Percentiles rank a stretch among this genome's conserved stretches.
These are phyloP conservation scores for Connochaetes taurinus DNA, from an alignment of 2,113 vertebrate genomes.

Conservation along the genomic window DNA sequence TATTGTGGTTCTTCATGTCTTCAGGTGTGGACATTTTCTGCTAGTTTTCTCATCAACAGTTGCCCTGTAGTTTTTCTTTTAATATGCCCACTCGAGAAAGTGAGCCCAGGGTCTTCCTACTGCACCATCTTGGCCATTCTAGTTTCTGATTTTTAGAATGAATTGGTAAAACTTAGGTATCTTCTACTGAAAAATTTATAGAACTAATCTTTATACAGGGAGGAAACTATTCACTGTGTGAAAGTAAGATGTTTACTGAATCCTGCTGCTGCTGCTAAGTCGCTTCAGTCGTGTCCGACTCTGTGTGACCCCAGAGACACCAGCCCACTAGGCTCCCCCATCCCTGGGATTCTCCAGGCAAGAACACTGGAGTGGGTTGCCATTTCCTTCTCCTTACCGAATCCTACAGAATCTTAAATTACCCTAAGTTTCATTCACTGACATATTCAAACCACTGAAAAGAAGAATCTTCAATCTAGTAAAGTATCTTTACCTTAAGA, in stretches of 20 bases:
- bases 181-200: background rate
- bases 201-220: background rate
- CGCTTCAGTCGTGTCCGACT: no score
- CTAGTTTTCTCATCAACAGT: background rate
- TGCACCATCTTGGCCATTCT: background rate
- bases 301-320: no score
- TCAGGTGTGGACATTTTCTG: background rate
- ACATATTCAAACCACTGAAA: slow-evolving; percentile 6
- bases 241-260: background rate
- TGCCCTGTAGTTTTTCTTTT: background rate
- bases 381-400: background rate
- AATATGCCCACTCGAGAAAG: accelerated
- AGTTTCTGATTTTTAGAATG: background rate
- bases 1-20: background rate
- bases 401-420: background rate
- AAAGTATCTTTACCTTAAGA: slow-evolving; percentile 43
- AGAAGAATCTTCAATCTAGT: slow-evolving; percentile 17
- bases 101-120: background rate
- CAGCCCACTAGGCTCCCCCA: no score
- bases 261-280: background rate
- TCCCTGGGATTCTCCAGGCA: no score
- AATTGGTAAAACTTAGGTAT: background rate
- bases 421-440: background rate
- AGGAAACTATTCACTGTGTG: background rate
- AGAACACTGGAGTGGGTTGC: no score